Percentiles rank a stretch among this genome's conserved stretches.
phyloP scores from a whole-genome alignment of 2,113 vertebrate genomes.

The Poicephalus meyeri region DNA sequence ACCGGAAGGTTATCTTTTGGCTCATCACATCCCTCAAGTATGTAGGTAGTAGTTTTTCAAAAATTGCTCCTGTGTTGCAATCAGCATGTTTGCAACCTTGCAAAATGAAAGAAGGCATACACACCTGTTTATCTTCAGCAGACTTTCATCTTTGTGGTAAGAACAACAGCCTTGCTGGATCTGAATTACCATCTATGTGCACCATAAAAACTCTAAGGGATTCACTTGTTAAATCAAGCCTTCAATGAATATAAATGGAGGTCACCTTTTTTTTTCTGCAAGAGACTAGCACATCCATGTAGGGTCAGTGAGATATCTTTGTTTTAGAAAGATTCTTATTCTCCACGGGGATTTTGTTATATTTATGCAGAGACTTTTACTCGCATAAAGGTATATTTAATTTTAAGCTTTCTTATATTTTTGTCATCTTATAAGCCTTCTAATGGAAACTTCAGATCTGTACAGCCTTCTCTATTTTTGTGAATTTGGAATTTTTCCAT shows the following conservation, averaged over 20 bases:
- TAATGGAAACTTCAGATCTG: neutral
- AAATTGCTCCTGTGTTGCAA: neutral
- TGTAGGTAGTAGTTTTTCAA: neutral
- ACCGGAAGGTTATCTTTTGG: neutral
- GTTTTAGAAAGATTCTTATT: neutral
- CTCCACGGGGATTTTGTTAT: neutral
- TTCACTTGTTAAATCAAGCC: neutral
- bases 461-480: neutral
- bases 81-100: neutral
- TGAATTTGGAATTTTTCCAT: neutral
- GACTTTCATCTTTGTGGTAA: conserved; percentile 35
- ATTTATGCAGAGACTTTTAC: neutral
- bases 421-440: neutral
- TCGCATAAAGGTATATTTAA: neutral
- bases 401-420: neutral
- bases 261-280: neutral
- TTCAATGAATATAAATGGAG: neutral
- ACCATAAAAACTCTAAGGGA: neutral
- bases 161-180: neutral
- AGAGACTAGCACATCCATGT: neutral
- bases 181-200: neutral
- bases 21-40: neutral
- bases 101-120: neutral
- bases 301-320: neutral
- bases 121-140: conserved; percentile 10